Evolutionary conservation across 2,113 vertebrate species (phyloP), one percentile per base, ranked within the genome.

Genomic region (Tachysurus fulvidraco): DNA sequence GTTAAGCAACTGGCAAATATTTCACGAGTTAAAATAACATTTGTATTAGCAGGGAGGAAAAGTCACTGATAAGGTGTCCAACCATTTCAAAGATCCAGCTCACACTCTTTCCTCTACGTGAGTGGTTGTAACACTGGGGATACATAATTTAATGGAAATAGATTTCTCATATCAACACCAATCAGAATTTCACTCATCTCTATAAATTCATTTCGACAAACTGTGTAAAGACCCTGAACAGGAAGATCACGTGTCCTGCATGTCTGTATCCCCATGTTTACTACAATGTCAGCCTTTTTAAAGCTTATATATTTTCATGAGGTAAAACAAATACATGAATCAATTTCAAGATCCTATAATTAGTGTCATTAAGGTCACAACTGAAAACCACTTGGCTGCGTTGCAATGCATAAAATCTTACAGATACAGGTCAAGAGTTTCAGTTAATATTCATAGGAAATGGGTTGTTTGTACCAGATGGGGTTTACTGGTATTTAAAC

Each of bases 51-150:
- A 81, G 67, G 71, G 83, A 81, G 69, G 23, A 23, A 41, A 86
- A 73, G 88, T 86, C 81, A 89, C 19, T 79, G 73, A 83, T 52
- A 59, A 59, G 65, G 46, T 62, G 80, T 46, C 41, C 54, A 30
- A 77, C 46, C 36, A n/a, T 67, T 21, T 59, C 54, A 78, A 23
- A 30, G 52, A 12, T 52, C 19, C 44, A 46, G n/a, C 81, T 59
- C 44, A 64, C 79, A 65, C 60, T 19, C 55, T 71, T 85, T 88
- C 87, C 84, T 54, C n/a, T 83, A 77, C 8, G 50, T 67, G 17
- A 76, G 30, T 4, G 19, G 30, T 60, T 59, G 4, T 46, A 36
- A 12, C 73, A 69, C 83, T 52, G 8, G 44, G 52, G 64, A 55
- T 67, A 54, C 30, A 50, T 65, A 55, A 8, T 4, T 83, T 4